Evolutionary conservation across 2,113 vertebrate species (phyloP), one percentile per base, ranked within the genome.

Genomic region (Rafetus swinhoei): DNA sequence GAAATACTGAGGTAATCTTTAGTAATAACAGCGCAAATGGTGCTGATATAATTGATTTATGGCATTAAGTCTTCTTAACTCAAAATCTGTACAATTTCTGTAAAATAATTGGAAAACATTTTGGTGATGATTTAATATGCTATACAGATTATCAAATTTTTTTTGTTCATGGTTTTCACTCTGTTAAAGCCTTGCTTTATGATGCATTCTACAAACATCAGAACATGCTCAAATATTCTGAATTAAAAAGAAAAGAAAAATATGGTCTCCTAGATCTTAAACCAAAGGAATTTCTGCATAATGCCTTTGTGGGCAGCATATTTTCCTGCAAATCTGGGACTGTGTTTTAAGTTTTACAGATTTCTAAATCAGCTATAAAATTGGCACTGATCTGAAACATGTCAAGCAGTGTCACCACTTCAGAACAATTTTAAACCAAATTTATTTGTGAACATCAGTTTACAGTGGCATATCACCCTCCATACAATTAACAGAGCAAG

Each of bases 1-100:
- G 96, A 95, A 97, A 95, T 72, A 52, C 57, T 97, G 96, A 96
- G 89, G 95, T 95, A 95, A 97, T 97, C 88, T 94, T 95, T 95
- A 87, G 79, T 95, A 27, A 62, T 25, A 85, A 94, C 95, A 95
- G 90, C 84, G 91, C 77, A 86, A 97, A 87, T 92, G 91, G 88
- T 95, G 91, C 59, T 95, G 84, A 62, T 91, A 62, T 90, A 88
- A 94, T 92, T 93, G 95, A 96, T 94, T 93, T 95, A 91, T 89
- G 86, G 39, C 50, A 57, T 87, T 95, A 82, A 88, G 89, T 88
- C 50, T n/a, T 93, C 32, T 95, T 92, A 93, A 84, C 52, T 93
- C 92, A 86, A 93, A 95, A 95, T 93, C 87, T 81, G 79, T 93
- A 54, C 50, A 74, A 69, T 84, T 95, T 83, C 81, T 95, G 22